Conservation (phyloP, 2,888 invertebrate species). For the Eilema caniola region DNA sequence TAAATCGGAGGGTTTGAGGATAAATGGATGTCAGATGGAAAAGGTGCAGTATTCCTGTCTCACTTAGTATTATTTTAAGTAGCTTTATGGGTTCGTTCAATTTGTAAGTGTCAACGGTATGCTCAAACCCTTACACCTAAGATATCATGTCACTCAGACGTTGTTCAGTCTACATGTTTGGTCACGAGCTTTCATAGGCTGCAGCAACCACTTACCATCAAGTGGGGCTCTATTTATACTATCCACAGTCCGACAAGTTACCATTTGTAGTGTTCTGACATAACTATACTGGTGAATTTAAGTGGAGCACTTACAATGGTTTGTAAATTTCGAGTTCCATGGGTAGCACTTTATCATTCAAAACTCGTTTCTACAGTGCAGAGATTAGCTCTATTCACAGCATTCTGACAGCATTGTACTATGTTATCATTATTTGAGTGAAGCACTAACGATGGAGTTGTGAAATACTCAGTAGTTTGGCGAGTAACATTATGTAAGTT, state of each 20-base stretch:
- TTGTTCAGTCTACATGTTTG: too few relatives aligned
- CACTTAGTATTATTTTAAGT: too few relatives aligned
- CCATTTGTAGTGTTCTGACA: not conserved
- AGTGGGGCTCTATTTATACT: not conserved
- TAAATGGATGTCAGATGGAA: too few relatives aligned
- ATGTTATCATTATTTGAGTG: conserved; percentile 5
- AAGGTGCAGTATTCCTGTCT: too few relatives aligned
- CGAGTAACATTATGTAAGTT: conserved; percentile 3
- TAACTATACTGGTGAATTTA: not conserved
- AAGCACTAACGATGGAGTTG: conserved; percentile 1
- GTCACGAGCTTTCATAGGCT: not conserved
- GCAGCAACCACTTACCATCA: not conserved
- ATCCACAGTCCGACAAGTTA: not conserved
- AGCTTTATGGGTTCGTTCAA: too few relatives aligned
- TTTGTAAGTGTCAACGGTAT: too few relatives aligned
- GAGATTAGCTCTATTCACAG: conserved; percentile 4
- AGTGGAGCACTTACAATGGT: not conserved
- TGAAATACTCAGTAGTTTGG: conserved; percentile 4
- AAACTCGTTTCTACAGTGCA: conserved; percentile 2
- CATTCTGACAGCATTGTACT: not conserved
- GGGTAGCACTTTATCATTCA: conserved; percentile 2
- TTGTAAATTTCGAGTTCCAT: conserved; percentile 1
- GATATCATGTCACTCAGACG: too few relatives aligned
- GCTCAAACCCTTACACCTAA: too few relatives aligned
- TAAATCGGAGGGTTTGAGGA: too few relatives aligned